These are phyloP conservation scores for Potamilus streckersoni DNA, from an alignment of 1,140 invertebrate genomes.

Conservation along the genomic window DNA sequence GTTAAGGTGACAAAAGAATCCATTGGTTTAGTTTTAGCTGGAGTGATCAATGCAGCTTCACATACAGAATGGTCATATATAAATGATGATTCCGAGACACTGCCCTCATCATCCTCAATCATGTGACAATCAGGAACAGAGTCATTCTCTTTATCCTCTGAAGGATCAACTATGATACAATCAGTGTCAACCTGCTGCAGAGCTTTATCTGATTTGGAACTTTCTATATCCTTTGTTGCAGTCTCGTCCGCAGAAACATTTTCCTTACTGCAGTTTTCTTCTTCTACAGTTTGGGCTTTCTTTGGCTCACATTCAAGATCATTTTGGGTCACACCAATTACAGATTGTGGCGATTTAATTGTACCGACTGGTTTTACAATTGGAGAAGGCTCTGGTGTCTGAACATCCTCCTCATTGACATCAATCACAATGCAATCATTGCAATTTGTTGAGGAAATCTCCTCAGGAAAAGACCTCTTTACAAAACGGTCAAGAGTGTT, in stretches of 20 bases:
- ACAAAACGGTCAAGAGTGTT: slow-evolving; percentile 39
- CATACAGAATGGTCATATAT: slow-evolving; percentile 26
- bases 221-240: not conserved
- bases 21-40: slow-evolving; percentile 4
- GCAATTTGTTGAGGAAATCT: slow-evolving; percentile 38
- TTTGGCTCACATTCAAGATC: not conserved
- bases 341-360: not conserved
- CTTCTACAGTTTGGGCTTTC: not conserved
- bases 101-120: slow-evolving; percentile 1
- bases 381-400: not conserved
- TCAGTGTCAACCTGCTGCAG: not conserved
- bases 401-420: slow-evolving; percentile 12
- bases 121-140: not conserved
- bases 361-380: not conserved
- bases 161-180: no score
- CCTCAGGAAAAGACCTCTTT: slow-evolving; percentile 29
- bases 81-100: slow-evolving; percentile 2
- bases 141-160: slow-evolving; percentile 18
- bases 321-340: not conserved
- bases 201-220: not conserved
- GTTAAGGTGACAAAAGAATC: slow-evolving; percentile 1
- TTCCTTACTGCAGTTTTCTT: not conserved
- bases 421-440: slow-evolving; percentile 46
- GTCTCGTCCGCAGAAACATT: not conserved
- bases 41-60: slow-evolving; percentile 29